A percentile compares a stretch with the other conserved stretches of the same genome.
These are phyloP conservation scores for Ophion costatus DNA, from an alignment of 2,888 invertebrate species.

Conservation along the genomic window DNA sequence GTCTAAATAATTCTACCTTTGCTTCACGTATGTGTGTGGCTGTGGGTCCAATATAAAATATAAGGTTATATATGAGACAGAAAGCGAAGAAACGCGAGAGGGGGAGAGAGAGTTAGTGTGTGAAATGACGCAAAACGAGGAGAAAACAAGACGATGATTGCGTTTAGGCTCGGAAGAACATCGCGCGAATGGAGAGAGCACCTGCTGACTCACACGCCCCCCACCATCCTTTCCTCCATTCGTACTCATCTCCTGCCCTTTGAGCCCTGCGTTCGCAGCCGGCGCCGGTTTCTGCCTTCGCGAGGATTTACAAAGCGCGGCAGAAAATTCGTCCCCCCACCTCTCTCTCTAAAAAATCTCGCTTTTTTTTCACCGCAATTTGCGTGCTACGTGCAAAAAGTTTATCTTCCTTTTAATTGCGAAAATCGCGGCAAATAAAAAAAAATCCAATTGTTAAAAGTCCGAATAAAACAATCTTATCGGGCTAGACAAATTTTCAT, in stretches of 20 bases:
- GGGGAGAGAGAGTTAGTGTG: too few species aligned
- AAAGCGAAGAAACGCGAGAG: too few species aligned
- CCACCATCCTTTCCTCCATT: slow-evolving; percentile 9
- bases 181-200: slow-evolving; percentile 48
- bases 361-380: background rate
- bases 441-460: background rate
- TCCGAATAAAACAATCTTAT: background rate
- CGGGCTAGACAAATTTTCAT: too few species aligned
- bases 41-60: too few species aligned
- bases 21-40: too few species aligned
- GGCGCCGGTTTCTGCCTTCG: slow-evolving; percentile 22
- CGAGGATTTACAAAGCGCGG: slow-evolving; percentile 36
- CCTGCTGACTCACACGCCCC: slow-evolving; percentile 52
- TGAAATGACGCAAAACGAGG: background rate
- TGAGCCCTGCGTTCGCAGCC: slow-evolving; percentile 35
- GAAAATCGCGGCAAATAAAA: background rate
- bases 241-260: background rate
- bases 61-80: too few species aligned
- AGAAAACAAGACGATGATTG: background rate
- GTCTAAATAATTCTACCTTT: too few species aligned
- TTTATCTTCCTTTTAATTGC: background rate
- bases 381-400: background rate
- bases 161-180: slow-evolving; percentile 24
- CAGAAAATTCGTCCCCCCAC: slow-evolving; percentile 3
- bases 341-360: background rate